Conservation (phyloP, 64 coral and sea anemone species). For the Cladopsammia gracilis region DNA sequence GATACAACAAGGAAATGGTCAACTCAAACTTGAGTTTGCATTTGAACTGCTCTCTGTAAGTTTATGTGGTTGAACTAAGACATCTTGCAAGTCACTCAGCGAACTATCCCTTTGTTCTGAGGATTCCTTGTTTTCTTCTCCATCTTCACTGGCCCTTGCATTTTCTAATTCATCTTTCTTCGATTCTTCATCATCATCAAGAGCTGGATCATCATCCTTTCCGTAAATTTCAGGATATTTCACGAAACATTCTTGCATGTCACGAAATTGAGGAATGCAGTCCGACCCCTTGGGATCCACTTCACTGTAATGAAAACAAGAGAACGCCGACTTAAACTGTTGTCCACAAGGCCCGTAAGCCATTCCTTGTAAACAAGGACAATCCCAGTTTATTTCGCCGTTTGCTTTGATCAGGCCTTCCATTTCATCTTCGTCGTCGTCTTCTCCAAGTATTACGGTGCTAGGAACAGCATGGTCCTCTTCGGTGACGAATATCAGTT, state of each 20-base stretch:
- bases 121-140: not conserved
- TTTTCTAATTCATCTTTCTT: constrained; percentile 58
- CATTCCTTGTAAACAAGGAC: constrained; percentile 98
- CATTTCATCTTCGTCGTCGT: constrained; percentile 86
- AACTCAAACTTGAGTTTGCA: not conserved
- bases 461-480: constrained; percentile 85
- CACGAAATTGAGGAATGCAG: constrained; percentile 95
- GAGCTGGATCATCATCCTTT: constrained; percentile 73
- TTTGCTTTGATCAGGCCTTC: constrained; percentile 97
- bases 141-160: not conserved
- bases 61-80: not conserved
- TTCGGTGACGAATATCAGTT: constrained; percentile 92
- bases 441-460: constrained; percentile 71
- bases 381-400: constrained; percentile 99
- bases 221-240: constrained; percentile 98
- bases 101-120: not conserved
- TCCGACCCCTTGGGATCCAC: constrained; percentile 93
- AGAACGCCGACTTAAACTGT: constrained; percentile 94
- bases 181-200: constrained; percentile 57
- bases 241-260: constrained; percentile 96
- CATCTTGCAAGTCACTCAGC: constrained; percentile 3
- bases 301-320: constrained; percentile 97
- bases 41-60: not conserved
- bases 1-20: not conserved
- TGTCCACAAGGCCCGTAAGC: constrained; percentile 95